Evolutionary conservation across 92 coral and sea anemone genomes (phyloP).

Genomic region (Pocillopora grandis): DNA sequence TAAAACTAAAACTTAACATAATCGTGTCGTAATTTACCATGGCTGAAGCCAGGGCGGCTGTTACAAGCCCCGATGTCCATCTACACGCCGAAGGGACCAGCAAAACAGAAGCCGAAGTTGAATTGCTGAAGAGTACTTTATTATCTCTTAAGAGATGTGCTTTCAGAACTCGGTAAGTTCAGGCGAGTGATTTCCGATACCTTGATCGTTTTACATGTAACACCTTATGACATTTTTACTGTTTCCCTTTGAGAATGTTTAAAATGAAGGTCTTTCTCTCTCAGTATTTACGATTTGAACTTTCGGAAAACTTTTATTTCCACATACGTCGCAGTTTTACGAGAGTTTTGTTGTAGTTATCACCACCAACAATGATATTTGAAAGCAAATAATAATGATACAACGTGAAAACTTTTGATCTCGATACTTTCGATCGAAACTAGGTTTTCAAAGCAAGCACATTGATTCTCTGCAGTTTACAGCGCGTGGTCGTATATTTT

Average conservation of each 20-base stretch:
- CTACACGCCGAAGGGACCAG: slow-evolving; percentile 95
- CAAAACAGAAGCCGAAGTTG: slow-evolving; percentile 93
- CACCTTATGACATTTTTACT: not conserved
- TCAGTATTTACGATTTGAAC: not conserved
- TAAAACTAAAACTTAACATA: not conserved
- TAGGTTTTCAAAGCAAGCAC: no score
- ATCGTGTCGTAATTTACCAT: slow-evolving; percentile 38
- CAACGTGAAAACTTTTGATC: no score
- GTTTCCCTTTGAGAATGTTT: not conserved
- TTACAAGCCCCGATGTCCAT: slow-evolving; percentile 87
- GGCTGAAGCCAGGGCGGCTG: slow-evolving; percentile 99
- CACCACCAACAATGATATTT: no score
- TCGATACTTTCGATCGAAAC: no score
- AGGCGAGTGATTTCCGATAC: not conserved
- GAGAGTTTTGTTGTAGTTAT: no score
- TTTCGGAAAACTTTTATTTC: not conserved
- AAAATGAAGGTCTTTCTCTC: not conserved
- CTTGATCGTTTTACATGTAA: not conserved
- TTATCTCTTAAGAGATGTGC: slow-evolving; percentile 88
- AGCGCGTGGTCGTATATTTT: no score
- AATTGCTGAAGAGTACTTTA: slow-evolving; percentile 89
- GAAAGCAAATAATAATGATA: no score
- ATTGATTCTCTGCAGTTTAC: no score
- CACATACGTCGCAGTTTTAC: no score
- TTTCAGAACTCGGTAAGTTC: slow-evolving; percentile 87